Percentiles rank a stretch among this genome's conserved stretches.
Conservation (phyloP, 1,140 invertebrate species). For the Belonocnema kinseyi region DNA sequence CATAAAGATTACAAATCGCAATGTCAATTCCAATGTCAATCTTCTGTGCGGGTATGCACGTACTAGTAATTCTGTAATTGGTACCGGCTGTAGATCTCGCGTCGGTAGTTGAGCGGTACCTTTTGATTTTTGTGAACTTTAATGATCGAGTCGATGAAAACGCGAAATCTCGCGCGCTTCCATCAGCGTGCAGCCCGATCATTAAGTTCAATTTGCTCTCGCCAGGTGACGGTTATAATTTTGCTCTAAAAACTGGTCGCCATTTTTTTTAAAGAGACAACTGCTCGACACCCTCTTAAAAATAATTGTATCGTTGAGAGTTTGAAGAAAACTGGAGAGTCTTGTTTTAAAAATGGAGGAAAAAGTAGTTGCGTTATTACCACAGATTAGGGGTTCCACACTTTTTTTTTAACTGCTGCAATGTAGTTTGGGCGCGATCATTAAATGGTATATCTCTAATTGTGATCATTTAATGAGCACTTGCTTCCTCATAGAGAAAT, state of each 20-base stretch:
- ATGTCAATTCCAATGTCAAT: constrained; percentile 31
- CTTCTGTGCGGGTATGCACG: constrained; percentile 21
- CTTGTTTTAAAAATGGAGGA: no score
- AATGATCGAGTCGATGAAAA: constrained; percentile 31
- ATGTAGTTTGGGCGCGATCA: no score
- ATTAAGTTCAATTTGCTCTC: constrained; percentile 7
- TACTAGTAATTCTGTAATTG: constrained; percentile 21
- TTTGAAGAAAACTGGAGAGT: no score
- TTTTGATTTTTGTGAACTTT: constrained; percentile 30
- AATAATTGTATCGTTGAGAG: no score
- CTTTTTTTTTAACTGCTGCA: no score
- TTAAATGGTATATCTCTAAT: no score
- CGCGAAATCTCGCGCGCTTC: constrained; percentile 10
- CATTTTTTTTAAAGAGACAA: no score
- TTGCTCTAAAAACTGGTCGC: neutral
- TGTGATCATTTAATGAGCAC: no score
- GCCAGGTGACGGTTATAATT: constrained; percentile 28
- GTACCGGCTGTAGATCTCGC: constrained; percentile 3
- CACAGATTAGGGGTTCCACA: no score
- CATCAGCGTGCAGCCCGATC: neutral
- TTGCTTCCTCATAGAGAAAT: no score
- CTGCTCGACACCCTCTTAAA: no score
- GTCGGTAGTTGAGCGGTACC: constrained; percentile 25
- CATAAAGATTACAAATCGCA: constrained; percentile 31
- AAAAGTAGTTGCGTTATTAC: no score